Evolutionary conservation across 2,113 vertebrate genomes (phyloP).

Genomic region (Silurus meridionalis): DNA sequence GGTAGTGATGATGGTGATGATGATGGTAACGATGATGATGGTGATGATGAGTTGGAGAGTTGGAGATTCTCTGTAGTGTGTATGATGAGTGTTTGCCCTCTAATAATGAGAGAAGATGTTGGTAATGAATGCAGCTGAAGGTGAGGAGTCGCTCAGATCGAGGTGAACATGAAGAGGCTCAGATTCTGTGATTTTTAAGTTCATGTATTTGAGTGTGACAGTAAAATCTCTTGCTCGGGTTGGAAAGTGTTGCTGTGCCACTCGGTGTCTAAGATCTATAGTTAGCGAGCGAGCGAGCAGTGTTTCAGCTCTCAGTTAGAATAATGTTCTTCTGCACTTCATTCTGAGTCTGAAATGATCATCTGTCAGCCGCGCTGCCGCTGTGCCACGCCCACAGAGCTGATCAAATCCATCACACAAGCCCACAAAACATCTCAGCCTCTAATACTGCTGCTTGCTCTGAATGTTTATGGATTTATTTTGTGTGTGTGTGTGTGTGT

Average conservation of each 20-base stretch:
- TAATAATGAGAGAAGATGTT: background rate
- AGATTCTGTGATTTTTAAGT: background rate
- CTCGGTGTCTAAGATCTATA: background rate
- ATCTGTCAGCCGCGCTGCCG: background rate
- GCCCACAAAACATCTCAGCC: background rate
- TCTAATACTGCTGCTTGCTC: background rate
- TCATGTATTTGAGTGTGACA: background rate
- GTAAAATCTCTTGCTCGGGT: background rate
- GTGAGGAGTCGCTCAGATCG: background rate
- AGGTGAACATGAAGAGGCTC: too few relatives aligned
- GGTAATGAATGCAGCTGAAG: background rate
- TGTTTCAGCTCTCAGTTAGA: background rate
- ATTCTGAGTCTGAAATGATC: background rate
- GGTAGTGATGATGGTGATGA: too few relatives aligned
- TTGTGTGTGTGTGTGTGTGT: background rate
- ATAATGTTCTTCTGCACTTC: background rate
- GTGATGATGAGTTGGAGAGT: background rate
- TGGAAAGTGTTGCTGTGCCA: background rate
- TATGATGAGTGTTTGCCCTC: background rate
- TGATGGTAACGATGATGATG: background rate
- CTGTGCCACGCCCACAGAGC: background rate
- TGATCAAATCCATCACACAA: background rate
- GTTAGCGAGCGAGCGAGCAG: background rate
- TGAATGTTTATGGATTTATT: slow-evolving; percentile 4
- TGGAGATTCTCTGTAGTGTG: background rate